Evolutionary conservation across 2,888 invertebrate species (phyloP).

Genomic region (Heterodera filipjevi): DNA sequence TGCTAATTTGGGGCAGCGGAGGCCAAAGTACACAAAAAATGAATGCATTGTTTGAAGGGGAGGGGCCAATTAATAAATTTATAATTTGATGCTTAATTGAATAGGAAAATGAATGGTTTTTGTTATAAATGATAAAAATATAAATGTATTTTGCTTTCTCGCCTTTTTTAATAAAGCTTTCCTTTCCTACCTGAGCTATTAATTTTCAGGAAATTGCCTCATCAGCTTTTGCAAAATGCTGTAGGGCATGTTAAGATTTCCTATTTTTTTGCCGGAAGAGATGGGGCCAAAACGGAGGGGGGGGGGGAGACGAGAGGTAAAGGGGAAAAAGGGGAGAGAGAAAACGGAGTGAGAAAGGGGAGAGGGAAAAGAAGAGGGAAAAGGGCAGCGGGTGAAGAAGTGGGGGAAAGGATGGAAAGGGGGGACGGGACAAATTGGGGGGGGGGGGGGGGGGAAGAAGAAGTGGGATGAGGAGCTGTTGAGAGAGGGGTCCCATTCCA

Average conservation of each 20-base stretch:
- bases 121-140: no score
- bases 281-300: not conserved
- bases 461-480: no score
- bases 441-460: not conserved
- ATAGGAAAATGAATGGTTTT: no score
- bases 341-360: no score
- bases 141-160: not conserved
- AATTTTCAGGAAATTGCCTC: not conserved
- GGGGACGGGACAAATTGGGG: not conserved
- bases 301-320: not conserved
- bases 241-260: not conserved
- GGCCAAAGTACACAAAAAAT: slow-evolving; percentile 1
- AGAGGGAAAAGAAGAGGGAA: no score
- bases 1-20: not conserved
- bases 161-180: not conserved
- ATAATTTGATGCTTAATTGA: no score
- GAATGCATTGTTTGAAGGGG: not conserved
- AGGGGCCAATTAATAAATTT: no score
- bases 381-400: no score
- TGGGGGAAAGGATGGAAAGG: not conserved
- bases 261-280: not conserved
- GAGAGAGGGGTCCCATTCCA: not conserved
- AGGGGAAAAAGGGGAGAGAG: not conserved
- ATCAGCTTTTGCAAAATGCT: not conserved
- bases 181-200: not conserved